Base-by-base conservation (phyloP, 2,113 vertebrate genomes). In the Bubo blakistoni region DNA sequence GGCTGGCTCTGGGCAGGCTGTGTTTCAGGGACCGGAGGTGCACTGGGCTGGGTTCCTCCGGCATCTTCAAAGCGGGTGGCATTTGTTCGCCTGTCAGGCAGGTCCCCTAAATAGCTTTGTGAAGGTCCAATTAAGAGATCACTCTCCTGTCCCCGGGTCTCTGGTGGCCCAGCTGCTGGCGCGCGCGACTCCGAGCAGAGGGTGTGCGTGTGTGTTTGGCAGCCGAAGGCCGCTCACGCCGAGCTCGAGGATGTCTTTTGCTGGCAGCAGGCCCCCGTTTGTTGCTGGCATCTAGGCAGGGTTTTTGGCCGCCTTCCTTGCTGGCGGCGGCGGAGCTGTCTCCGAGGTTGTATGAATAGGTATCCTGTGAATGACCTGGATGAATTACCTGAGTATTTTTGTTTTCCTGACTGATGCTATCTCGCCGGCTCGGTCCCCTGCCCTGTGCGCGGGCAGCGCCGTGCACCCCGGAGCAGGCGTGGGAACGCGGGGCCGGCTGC, bases 291-390 rank as follows among this genome's bases (percentile, higher is more conserved):
- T 79, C 93, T 9, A 81, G 66, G 85, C 93, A 87, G 81, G 95
- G 70, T 9, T 95, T 82, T 92, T 97, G 97, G 97, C 97, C 25
- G 83, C 96, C 57, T 85, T 96, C 94, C 97, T 57, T 3, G 46
- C 93, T 95, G 97, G 73, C 44, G 74, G 79, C 40, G n/a, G 86
- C 36, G 10, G 91, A 80, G 94, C 96, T 10, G 85, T 88, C 95
- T 96, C 85, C 0, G 71, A 76, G 84, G 78, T 61, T 70, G 26
- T 58, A 8, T 18, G 84, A 77, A 80, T 51, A 79, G 77, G 77
- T 67, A 59, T 52, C 81, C 57, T 71, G 94, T 2, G 92, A 87
- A 51, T 5, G 57, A n/a, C 81, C 81, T 46, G 90, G 61, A 57
- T 27, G 74, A 80, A 42, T 76, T 82, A 82, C 93, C 78, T 61